These are phyloP conservation scores for Gari tellinella DNA, from an alignment of 2,888 invertebrate species.

Conservation along the genomic window DNA sequence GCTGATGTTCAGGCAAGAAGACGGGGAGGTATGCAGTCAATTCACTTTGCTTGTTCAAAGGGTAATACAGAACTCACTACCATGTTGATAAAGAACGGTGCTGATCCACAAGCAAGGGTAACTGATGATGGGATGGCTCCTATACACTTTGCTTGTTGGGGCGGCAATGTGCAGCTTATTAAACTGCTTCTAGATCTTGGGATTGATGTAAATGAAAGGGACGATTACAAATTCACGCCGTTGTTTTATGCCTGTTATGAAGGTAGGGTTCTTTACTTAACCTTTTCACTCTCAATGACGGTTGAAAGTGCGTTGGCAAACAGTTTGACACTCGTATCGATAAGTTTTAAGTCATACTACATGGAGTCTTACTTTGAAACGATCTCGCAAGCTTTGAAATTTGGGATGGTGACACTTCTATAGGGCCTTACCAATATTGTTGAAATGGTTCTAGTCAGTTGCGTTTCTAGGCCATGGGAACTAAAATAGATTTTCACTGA, in stretches of 20 bases:
- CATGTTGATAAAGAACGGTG: conserved; percentile 11
- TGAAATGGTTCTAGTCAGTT: too few species aligned
- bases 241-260: conserved; percentile 18
- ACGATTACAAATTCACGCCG: conserved; percentile 5
- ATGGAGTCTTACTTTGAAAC: too few species aligned
- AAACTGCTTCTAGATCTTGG: conserved; percentile 7
- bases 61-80: conserved; percentile 1
- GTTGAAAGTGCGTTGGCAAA: too few species aligned
- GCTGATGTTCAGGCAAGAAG: conserved; percentile 12
- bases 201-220: conserved; percentile 6
- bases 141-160: conserved; percentile 17
- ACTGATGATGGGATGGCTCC: conserved; percentile 1
- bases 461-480: too few species aligned
- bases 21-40: background rate
- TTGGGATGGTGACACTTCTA: too few species aligned
- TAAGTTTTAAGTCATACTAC: too few species aligned
- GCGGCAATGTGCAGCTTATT: background rate
- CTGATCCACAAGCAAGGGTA: background rate
- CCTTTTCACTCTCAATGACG: too few species aligned
- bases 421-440: too few species aligned
- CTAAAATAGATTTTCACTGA: too few species aligned
- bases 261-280: background rate
- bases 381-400: too few species aligned
- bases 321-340: too few species aligned
- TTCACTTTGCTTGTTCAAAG: conserved; percentile 15